Evolutionary conservation across 2,888 invertebrate species (phyloP).

Genomic region (Sipunculus nudus): DNA sequence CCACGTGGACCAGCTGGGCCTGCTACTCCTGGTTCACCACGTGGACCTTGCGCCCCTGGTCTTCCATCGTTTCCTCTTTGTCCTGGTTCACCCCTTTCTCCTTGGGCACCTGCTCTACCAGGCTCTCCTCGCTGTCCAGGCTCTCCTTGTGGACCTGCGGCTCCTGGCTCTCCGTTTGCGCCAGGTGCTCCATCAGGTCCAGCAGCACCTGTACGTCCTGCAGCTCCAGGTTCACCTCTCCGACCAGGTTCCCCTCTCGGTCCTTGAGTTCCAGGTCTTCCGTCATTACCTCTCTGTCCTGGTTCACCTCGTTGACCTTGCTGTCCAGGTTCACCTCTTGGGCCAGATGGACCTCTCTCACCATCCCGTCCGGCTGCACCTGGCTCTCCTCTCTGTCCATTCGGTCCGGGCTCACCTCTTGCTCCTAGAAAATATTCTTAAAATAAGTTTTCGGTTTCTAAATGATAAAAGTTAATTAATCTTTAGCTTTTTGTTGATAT

Average conservation of each 20-base stretch:
- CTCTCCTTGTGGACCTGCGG: conserved; percentile 43
- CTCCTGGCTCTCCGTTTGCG: conserved; percentile 37
- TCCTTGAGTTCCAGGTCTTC: conserved; percentile 8
- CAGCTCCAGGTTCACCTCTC: conserved; percentile 8
- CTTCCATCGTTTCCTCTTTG: conserved; percentile 11
- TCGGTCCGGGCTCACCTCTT: too few species aligned
- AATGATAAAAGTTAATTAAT: too few species aligned
- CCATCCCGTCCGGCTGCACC: conserved; percentile 46
- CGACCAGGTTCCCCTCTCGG: conserved; percentile 7
- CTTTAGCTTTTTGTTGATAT: too few species aligned
- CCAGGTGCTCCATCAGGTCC: conserved; percentile 32
- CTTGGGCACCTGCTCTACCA: conserved; percentile 6
- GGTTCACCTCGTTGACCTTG: neutral
- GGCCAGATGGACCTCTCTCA: conserved; percentile 34
- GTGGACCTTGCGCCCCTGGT: conserved; percentile 17
- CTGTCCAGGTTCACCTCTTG: conserved; percentile 20
- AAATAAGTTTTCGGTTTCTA: too few species aligned
- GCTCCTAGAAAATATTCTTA: too few species aligned
- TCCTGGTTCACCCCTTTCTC: conserved; percentile 18
- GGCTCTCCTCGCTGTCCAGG: conserved; percentile 10
- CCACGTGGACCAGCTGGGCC: conserved; percentile 27
- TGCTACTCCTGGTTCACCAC: conserved; percentile 20
- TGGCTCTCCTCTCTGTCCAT: neutral
- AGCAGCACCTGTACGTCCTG: conserved; percentile 33
- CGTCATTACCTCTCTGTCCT: neutral